Evolutionary conservation across 2,888 invertebrate species (phyloP), one percentile per base, ranked within the genome.

Genomic region (Hypomecis atomaria): DNA sequence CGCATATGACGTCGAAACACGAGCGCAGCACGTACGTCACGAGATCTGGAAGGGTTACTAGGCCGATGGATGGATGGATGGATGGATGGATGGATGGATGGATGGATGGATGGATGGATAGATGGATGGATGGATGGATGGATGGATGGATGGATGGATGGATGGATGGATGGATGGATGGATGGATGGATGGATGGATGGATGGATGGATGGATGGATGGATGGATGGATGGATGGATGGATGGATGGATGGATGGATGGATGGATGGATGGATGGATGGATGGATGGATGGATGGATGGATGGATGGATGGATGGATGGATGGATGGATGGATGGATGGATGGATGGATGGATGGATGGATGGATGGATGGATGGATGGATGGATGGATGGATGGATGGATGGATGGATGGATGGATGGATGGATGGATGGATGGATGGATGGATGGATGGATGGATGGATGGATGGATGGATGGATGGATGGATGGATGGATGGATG

Each of bases 401-500:
- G 45, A 13, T 4, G 45, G 45, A 13, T 5, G 45, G 45, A 13
- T 4, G 45, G 45, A 13, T 5, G 45, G 45, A 13, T 4, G 45
- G 45, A 13, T 5, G 45, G 37, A n/a, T 5, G 52, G 52, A 37
- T 37, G 52, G 37, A 37, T 11, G 37, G 43, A 43, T 37, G 52
- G 34, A 6, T n/a, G 37, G 34, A n/a, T 37, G 34, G 52, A n/a
- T 11, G 50, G 50, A 37, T 37, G 50, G 50, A 37, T n/a, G 50
- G 50, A 37, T 37, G 50, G 50, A 37, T n/a, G 50, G 50, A 37
- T 37, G 50, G 50, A 37, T n/a, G 50, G 50, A 37, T 37, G 50
- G 50, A 37, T n/a, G 50, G 50, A 37, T 37, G 50, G 50, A 37
- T n/a, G 50, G 50, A 37, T 37, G 50, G 50, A 37, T n/a, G 50